Percentiles rank a stretch among this genome's conserved stretches.
These are phyloP conservation scores for Lepidotrigona ventralis DNA, from an alignment of 1,140 invertebrate species.

Conservation along the genomic window DNA sequence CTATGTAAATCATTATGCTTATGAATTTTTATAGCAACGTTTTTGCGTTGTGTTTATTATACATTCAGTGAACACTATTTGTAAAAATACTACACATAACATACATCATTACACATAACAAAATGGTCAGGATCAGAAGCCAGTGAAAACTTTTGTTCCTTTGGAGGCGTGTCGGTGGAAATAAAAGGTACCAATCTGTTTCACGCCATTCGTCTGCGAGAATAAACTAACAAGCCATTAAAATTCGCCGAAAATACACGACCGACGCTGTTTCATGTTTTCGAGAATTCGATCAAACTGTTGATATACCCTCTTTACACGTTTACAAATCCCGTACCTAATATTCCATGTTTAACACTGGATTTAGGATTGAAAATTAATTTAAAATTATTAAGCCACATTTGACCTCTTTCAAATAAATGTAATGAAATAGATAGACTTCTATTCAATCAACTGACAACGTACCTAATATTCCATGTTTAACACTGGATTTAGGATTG, in stretches of 20 bases:
- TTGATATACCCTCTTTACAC: conserved; percentile 21
- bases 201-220: conserved; percentile 43
- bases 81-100: not conserved
- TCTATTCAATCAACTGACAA: not conserved
- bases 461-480: not conserved
- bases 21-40: not conserved
- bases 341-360: not conserved
- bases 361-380: not conserved
- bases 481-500: not conserved
- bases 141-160: conserved; percentile 7
- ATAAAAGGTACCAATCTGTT: conserved; percentile 33
- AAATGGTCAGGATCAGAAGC: not conserved
- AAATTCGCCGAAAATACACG: conserved; percentile 55
- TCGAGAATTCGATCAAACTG: conserved; percentile 24
- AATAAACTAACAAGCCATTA: conserved; percentile 51
- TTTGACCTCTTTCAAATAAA: not conserved
- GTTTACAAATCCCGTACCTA: not conserved
- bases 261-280: conserved; percentile 41
- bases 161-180: conserved; percentile 38
- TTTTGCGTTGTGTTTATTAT: not conserved
- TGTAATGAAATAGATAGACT: not conserved
- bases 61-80: not conserved
- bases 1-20: not conserved
- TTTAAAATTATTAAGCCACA: not conserved
- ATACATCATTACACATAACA: too few relatives aligned